Percentiles rank a stretch among this genome's conserved stretches.
Conservation (phyloP, 2,797 vertebrate genomes). For the Monodelphis domestica region DNA sequence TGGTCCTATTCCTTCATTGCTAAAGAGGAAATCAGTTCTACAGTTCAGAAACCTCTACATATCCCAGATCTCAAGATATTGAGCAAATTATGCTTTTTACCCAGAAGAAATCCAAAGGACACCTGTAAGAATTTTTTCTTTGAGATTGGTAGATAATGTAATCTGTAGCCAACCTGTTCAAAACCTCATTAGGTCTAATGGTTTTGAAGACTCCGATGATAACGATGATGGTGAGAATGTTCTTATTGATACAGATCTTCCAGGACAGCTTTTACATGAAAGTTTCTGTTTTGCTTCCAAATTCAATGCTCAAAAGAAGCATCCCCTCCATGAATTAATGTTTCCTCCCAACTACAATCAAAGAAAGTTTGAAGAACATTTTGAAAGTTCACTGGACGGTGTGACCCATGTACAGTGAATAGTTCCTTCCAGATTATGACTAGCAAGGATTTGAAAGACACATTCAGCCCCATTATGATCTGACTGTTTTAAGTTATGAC, state of each 20-base stretch:
- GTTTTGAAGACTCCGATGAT: constrained; percentile 94
- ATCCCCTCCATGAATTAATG: constrained; percentile 96
- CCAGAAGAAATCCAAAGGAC: constrained; percentile 95
- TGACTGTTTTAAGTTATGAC: no score
- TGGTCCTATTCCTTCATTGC: constrained; percentile 87
- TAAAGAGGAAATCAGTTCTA: constrained; percentile 90
- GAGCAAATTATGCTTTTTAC: constrained; percentile 93
- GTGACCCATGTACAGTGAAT: no score
- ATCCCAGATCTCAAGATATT: constrained; percentile 89
- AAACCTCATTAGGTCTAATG: constrained; percentile 94
- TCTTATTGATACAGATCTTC: constrained; percentile 85
- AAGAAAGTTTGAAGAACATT: constrained; percentile 97
- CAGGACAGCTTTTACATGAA: constrained; percentile 88
- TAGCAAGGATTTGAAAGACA: no score
- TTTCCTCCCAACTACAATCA: constrained; percentile 98
- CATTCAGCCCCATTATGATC: no score
- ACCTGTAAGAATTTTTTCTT: constrained; percentile 91
- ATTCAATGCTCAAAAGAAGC: constrained; percentile 94
- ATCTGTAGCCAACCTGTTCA: constrained; percentile 97
- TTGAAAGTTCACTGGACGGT: no score
- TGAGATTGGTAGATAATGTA: constrained; percentile 93
- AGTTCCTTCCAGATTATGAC: no score
- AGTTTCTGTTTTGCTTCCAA: constrained; percentile 98
- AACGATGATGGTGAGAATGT: constrained; percentile 85
- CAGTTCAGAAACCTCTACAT: constrained; percentile 96